phyloP scores from a whole-genome alignment of 2,888 invertebrate genomes.

The Cosmopolites sordidus region DNA sequence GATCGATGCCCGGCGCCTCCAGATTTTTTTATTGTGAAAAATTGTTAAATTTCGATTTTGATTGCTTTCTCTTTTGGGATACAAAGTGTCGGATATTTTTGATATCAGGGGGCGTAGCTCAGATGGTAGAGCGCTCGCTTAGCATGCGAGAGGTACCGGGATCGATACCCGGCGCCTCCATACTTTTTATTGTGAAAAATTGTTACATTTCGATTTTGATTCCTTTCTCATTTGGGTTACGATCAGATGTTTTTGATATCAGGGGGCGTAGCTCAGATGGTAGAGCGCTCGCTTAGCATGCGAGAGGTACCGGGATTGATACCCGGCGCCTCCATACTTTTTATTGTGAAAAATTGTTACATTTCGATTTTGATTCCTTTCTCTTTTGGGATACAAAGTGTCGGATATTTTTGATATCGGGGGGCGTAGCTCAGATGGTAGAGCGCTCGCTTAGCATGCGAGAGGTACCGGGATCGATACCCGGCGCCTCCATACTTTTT shows the following conservation, averaged over 20 bases:
- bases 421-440: slow-evolving; percentile 45
- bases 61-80: too few species aligned
- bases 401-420: too few species aligned
- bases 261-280: slow-evolving; percentile 44
- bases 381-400: too few species aligned
- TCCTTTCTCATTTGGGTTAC: not conserved
- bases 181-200: slow-evolving; percentile 18
- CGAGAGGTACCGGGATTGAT: slow-evolving; percentile 47
- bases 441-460: slow-evolving; percentile 47
- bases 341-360: not conserved
- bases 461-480: slow-evolving; percentile 47
- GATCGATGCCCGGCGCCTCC: slow-evolving; percentile 47
- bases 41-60: too few species aligned
- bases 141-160: slow-evolving; percentile 47
- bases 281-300: slow-evolving; percentile 47
- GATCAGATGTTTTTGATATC: too few species aligned
- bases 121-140: slow-evolving; percentile 47
- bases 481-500: slow-evolving; percentile 43
- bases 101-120: slow-evolving; percentile 40
- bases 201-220: too few species aligned
- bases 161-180: slow-evolving; percentile 47
- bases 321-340: slow-evolving; percentile 43
- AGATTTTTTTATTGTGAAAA: slow-evolving; percentile 30
- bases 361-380: not conserved
- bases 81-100: too few species aligned